Base-by-base conservation (phyloP, 2,888 invertebrate genomes). In the Drosophila hamatofila region DNA sequence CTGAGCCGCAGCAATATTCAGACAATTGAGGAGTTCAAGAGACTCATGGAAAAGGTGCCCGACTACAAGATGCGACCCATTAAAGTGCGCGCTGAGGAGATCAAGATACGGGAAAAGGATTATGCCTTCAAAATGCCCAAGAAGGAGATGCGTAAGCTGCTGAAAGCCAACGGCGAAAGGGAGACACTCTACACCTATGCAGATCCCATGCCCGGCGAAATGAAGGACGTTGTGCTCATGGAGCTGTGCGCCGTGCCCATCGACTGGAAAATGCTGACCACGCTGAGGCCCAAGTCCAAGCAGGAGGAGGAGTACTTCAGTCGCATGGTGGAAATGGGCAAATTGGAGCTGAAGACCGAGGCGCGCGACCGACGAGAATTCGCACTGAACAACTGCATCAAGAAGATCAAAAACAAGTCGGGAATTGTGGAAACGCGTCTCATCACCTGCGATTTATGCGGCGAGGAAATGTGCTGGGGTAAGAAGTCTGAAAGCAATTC, bases 251-350 rank as follows among this genome's bases (percentile, higher is more conserved):
- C 96, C 12, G 97, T 98, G 21, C 95, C 97, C 41, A 98, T 98
- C 72, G 97, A 97, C 91, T 98, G 98, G 98, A 95, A 96, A 92
- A 98, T 98, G 98, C 94, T 98, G 64, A 98, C 98, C 16, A 96
- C 96, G n/a, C 92, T 96, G 33, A 94, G 97, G 81, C 98, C 98
- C 0, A 97, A 97, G 92, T 94, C 95, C 35, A 96, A 96, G 88
- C 93, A 95, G 27, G 98, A 98, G 85, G 97, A 98, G 93, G 97
- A 97, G 89, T 97, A 96, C 93, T 98, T 97, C 91, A 96, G 97
- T 75, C 96, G 96, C 83, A 93, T 96, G 92, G 95, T 97, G 46
- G 97, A 97, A 92, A 93, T 97, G 92, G 96, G 96, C 57, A 97
- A 97, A 93, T 93, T 96, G 9, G 95, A 96, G 90, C 92, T 95